Evolutionary conservation across 2,888 invertebrate species (phyloP), one percentile per base, ranked within the genome.

Genomic region (Resseliella maxima): DNA sequence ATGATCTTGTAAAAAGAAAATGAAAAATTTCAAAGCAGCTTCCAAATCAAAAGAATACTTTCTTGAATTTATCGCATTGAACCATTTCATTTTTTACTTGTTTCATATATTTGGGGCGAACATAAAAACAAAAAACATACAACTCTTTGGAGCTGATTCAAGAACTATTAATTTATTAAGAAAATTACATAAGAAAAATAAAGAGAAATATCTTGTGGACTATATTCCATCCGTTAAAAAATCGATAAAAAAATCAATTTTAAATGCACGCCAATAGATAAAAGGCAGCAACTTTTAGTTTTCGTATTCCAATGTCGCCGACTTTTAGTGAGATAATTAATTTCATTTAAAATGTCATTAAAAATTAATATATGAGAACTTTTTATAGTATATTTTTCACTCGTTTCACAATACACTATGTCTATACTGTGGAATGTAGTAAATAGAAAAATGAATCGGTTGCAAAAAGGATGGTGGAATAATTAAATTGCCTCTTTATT

Each of bases 401-500:
- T 59, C 24, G 27, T 27, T 59, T 24, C n/a, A 27, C 59, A 50
- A 50, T 3, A 3, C 50, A 8, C 50, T 10, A 3, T 3, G 50
- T 12, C n/a, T 50, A 50, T 21, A 50, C 50, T 10, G n/a, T 21
- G 18, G 2, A 21, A 12, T 50, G 31, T 1, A 64, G 18, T 6
- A 24, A 27, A 45, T n/a, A 27, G 1, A 15, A 36, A 85, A 85
- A 24, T 45, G 85, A 85, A 85, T 45, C 18, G n/a, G 45, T 46
- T 24, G 50, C 35, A 85, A 85, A n/a, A 31, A 5, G 36, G 18
- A 18, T 36, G 36, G 36, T 18, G 36, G 5, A 18, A n/a, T 85
- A 85, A 85, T 41, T 85, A 41, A 85, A 85, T 85, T 85, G 85
- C 41, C 41, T 85, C 24, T 35, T 85, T 41, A 85, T 41, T 85